Evolutionary conservation across 2,113 vertebrate species (phyloP).

Genomic region (Corythornis cristatus): DNA sequence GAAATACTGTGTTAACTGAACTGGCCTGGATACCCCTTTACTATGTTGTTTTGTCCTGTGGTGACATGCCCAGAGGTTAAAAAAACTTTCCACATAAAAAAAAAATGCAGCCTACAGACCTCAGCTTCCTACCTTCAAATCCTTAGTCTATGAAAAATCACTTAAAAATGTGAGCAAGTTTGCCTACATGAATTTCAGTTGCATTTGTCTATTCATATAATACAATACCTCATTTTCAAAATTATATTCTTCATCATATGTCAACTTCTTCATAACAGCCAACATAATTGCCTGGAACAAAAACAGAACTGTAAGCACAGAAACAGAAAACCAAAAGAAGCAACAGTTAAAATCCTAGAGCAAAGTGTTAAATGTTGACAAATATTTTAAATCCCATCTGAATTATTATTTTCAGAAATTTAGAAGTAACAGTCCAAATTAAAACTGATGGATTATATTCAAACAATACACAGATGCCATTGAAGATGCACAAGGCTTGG

Average conservation of each 20-base stretch:
- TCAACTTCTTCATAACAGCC: slow-evolving; percentile 97
- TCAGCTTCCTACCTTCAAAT: neutral
- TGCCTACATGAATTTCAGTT: neutral
- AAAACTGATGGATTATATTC: neutral
- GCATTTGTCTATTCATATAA: neutral
- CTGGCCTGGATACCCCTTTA: neutral
- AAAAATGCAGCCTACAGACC: neutral
- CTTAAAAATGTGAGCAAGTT: neutral
- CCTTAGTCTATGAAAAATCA: neutral
- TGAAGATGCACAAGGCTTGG: neutral
- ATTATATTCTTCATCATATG: slow-evolving; percentile 98
- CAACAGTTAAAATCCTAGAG: neutral
- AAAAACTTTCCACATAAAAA: neutral
- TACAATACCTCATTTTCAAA: slow-evolving; percentile 94
- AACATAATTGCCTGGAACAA: slow-evolving; percentile 90
- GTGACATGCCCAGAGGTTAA: neutral
- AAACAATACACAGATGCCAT: neutral
- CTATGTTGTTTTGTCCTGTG: neutral
- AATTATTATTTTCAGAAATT: neutral
- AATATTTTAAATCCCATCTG: neutral
- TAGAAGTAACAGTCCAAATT: neutral
- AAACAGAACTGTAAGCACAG: neutral
- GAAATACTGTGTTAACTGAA: neutral
- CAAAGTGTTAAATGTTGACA: neutral
- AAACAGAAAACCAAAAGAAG: neutral